Evolutionary conservation across 2,888 invertebrate species (phyloP), one percentile per base, ranked within the genome.

Genomic region (Pristionchus exspectatus): DNA sequence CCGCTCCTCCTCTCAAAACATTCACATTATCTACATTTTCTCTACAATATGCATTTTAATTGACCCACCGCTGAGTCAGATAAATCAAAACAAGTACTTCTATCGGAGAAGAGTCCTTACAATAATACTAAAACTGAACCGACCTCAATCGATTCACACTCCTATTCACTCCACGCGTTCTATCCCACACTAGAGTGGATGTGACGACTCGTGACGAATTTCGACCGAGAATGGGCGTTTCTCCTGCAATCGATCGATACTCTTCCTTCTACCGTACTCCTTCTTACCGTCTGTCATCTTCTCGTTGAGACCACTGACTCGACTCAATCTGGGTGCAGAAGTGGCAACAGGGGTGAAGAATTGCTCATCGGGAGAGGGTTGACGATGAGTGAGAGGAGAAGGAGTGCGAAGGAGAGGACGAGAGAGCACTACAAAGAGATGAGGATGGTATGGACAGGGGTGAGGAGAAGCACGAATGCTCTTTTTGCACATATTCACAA

Each of bases 181-280:
- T 30, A 54, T 56, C 56, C 59, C 50, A 24, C 14, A 56, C 21
- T 1, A 33, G 30, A 1, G 54, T 84, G 14, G 84, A 27, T 7
- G 84, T n/a, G 56, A 59, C 4, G 30, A 59, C 4, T 56, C 56
- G 16, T 9, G 84, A 14, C 21, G 86, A 66, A 18, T 86, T 63
- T 16, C 66, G 63, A n/a, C 86, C 86, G 63, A 86, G 66, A 21
- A 86, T 86, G 0, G 86, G 86, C n/a, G 86, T 86, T n/a, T 86
- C 86, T n/a, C 86, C 86, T 86, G 66, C 10, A 74, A 33, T 30
- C 38, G 50, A 77, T 44, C 50, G 50, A 77, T 77, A 77, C 18
- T 77, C 44, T 2, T 18, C 44, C 50, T 10, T 44, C n/a, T 44
- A 44, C 50, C 77, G 30, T 74, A 77, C 44, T 44, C 12, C 77